Evolutionary conservation across 2,888 invertebrate genomes (phyloP), one percentile per base, ranked within the genome.

Genomic region (Lysandra coridon): DNA sequence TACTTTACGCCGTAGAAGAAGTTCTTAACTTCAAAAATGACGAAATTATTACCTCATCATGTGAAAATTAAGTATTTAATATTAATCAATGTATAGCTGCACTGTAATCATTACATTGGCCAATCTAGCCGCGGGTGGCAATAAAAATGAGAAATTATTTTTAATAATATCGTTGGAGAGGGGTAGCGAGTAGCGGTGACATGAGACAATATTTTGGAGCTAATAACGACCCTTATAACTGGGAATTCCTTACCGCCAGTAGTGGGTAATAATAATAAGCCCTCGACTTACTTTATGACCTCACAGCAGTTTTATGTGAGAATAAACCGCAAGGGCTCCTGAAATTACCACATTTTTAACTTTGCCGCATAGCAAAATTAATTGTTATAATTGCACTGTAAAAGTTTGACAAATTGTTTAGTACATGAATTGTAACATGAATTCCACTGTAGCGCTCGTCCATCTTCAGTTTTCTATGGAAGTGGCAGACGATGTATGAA

Each of bases 141-240:
- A 94, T 94, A 93, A 94, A 94, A 93, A 93, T 94, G 94, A 94
- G 94, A 93, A 94, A 94, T 94, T 94, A 94, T 94, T 93, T 94
- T 94, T 94, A 94, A 94, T 94, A 93, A 92, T 89, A 91, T 88
- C 88, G 88, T 84, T 83, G 84, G 85, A 84, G 86, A 84, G 84
- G 85, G 85, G 84, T 83, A 85, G 81, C 82, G 81, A 81, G 82
- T 69, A 77, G 82, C 80, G 84, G 87, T 90, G 91, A 90, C 89
- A 86, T 82, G 82, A 85, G 89, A 89, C 90, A 89, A 92, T 91
- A 92, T 92, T 91, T 90, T 86, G 88, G 87, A 86, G 85, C 87
- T 88, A 87, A 87, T 87, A 86, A 85, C 86, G 83, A 84, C 89
- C 89, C 90, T 90, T 91, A 92, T 91, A 90, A 90, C 87, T 82